Base-by-base conservation (phyloP, 2,797 vertebrate species). In the Silurus aristotelis region DNA sequence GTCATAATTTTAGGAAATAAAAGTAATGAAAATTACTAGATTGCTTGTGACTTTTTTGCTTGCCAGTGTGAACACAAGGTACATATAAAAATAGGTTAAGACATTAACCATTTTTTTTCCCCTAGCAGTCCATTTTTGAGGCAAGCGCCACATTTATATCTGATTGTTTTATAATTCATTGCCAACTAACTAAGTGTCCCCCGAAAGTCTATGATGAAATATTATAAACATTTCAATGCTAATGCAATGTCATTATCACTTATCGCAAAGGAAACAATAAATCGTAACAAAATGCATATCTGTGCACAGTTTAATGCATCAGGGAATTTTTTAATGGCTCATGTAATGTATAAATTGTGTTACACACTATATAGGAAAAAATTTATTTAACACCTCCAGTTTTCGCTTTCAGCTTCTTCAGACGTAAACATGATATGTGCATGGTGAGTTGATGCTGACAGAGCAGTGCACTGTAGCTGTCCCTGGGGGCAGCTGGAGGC, bases 401-500 rank as follows among this genome's bases (percentile, higher is more conserved):
- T 70, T 82, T 71, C 48, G 1, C 48, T 82, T 43, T 43, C 19
- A 61, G 56, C 56, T 61, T 43, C 56, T 46, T 27, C 7, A 60
- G 38, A 73, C 9, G 12, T 63, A 63, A 83, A 55, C 10, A 67
- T 66, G 78, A 80, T 80, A 67, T 20, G 43, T 22, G 60, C 43
- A 22, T 25, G 25, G 71, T 2, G n/a, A 63, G 71, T 60, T 75
- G 82, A 48, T 58, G 58, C 70, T 61, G 70, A 83, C 67, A 25
- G 20, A 38, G 56, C 81, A 82, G 46, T 61, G 27, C 56, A 71
- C 25, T 25, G 77, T 79, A 82, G 73, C 75, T 58, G 72, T 56
- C 66, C 73, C 64, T 9, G 75, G 87, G 80, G 55, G 85, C 82
- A 88, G 79, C 79, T 75, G 83, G 72, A 76, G 58, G 82, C 55